phyloP scores from a whole-genome alignment of 1,140 invertebrate genomes.

The Babylonia areolata region DNA sequence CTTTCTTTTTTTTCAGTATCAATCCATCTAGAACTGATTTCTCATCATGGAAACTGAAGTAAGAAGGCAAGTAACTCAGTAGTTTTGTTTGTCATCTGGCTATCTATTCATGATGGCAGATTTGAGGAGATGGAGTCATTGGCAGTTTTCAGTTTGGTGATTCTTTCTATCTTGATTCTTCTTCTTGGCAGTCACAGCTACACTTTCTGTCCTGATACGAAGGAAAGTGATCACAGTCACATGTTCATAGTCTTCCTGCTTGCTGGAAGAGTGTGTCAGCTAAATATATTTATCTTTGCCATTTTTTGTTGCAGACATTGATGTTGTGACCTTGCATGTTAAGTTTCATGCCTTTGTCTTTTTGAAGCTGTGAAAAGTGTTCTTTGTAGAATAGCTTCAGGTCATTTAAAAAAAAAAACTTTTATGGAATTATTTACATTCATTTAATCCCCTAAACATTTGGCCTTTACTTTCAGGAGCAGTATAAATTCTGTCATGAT shows the following conservation, averaged over 20 bases:
- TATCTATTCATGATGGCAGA: background rate
- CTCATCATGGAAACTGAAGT: slow-evolving; percentile 9
- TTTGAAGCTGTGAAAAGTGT: background rate
- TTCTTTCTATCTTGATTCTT: too few species aligned
- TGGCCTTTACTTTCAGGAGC: slow-evolving; percentile 62
- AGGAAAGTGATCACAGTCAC: too few species aligned
- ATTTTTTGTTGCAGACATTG: background rate
- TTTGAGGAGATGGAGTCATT: background rate
- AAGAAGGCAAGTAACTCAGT: background rate
- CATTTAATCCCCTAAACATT: too few species aligned
- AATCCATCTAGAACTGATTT: too few species aligned
- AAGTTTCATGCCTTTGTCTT: slow-evolving; percentile 13
- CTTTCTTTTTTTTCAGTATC: too few species aligned
- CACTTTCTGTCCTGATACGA: too few species aligned
- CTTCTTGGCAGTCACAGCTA: too few species aligned
- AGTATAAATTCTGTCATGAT: slow-evolving; percentile 69
- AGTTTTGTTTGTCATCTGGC: too few species aligned
- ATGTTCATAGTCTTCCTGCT: too few species aligned
- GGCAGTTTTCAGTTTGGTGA: too few species aligned
- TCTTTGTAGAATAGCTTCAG: background rate
- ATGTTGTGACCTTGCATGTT: background rate
- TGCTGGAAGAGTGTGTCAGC: slow-evolving; percentile 10
- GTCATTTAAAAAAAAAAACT: too few species aligned
- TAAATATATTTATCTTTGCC: slow-evolving; percentile 4
- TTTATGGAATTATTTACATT: too few species aligned